phyloP scores from a whole-genome alignment of 2,113 vertebrate species.

The Proterorhinus semilunaris region DNA sequence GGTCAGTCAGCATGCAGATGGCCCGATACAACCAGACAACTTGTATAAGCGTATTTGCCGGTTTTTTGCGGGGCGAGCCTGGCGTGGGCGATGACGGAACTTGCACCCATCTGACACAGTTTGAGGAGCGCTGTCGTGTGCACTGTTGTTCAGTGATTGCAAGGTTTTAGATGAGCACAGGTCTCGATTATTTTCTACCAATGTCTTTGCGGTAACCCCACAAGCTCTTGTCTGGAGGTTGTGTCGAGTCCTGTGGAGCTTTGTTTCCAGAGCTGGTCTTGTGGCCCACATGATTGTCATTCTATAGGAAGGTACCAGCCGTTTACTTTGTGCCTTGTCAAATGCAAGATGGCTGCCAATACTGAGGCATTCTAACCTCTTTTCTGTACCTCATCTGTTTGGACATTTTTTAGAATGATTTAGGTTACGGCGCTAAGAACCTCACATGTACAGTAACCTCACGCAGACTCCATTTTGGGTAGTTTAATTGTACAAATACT shows the following conservation, averaged over 20 bases:
- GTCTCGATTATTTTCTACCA: neutral
- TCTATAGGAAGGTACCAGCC: conserved; percentile 64
- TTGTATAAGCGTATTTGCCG: conserved; percentile 51
- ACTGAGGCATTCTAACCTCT: conserved; percentile 39
- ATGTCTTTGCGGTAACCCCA: neutral
- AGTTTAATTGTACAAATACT: too few relatives aligned
- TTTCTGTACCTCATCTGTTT: neutral
- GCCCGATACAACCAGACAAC: conserved; percentile 32
- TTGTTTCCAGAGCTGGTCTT: conserved; percentile 46
- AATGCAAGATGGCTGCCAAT: conserved; percentile 43
- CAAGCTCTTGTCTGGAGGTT: conserved; percentile 16
- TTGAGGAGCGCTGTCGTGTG: conserved; percentile 20
- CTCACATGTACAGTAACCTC: too few relatives aligned
- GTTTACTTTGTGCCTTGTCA: conserved; percentile 50
- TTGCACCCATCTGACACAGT: conserved; percentile 48
- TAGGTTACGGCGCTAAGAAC: too few relatives aligned
- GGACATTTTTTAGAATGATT: too few relatives aligned
- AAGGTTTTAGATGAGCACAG: neutral
- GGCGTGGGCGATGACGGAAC: conserved; percentile 18
- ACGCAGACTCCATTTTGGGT: too few relatives aligned
- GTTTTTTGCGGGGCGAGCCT: neutral
- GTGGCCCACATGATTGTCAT: conserved; percentile 62
- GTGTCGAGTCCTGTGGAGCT: conserved; percentile 22
- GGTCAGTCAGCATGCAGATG: conserved; percentile 63
- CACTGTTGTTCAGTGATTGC: neutral